Evolutionary conservation across 2,888 invertebrate species (phyloP).

Genomic region (Thera britannica): DNA sequence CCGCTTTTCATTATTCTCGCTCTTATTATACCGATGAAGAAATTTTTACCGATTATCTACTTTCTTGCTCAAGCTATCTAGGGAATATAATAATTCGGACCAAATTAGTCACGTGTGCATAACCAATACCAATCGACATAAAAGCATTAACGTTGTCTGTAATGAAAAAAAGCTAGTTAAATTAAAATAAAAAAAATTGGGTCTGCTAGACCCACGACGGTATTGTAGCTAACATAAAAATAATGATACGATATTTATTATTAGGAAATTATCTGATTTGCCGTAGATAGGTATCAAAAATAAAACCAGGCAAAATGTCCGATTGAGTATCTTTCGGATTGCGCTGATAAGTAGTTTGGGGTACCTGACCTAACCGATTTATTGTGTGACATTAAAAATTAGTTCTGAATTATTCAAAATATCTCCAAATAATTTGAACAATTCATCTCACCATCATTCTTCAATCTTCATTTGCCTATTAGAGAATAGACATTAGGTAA

Average conservation of each 20-base stretch:
- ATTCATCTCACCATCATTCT: not conserved
- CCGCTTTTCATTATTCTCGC: too few relatives aligned
- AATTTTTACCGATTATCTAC: too few relatives aligned
- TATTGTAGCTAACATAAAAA: slow-evolving; percentile 22
- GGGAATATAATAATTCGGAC: not conserved
- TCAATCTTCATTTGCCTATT: not conserved
- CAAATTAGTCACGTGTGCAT: slow-evolving; percentile 24
- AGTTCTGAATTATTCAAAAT: too few relatives aligned
- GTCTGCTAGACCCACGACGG: slow-evolving; percentile 23
- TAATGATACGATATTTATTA: slow-evolving; percentile 37
- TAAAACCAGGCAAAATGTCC: slow-evolving; percentile 40
- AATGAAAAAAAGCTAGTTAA: slow-evolving; percentile 28
- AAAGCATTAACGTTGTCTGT: slow-evolving; percentile 31
- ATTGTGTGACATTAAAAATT: too few relatives aligned
- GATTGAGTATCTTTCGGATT: slow-evolving; percentile 35
- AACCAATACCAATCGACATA: slow-evolving; percentile 23
- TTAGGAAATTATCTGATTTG: slow-evolving; percentile 36
- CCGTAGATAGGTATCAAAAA: slow-evolving; percentile 41
- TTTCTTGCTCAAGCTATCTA: too few relatives aligned
- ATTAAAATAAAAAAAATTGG: slow-evolving; percentile 23
- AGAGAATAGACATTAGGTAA: slow-evolving; percentile 22
- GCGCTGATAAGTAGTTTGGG: slow-evolving; percentile 16
- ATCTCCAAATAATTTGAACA: not conserved
- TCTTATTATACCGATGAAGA: too few relatives aligned
- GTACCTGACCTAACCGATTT: slow-evolving; percentile 28